Evolutionary conservation across 2,888 invertebrate species (phyloP), one percentile per base, ranked within the genome.

Genomic region (Caenorhabditis sp.): DNA sequence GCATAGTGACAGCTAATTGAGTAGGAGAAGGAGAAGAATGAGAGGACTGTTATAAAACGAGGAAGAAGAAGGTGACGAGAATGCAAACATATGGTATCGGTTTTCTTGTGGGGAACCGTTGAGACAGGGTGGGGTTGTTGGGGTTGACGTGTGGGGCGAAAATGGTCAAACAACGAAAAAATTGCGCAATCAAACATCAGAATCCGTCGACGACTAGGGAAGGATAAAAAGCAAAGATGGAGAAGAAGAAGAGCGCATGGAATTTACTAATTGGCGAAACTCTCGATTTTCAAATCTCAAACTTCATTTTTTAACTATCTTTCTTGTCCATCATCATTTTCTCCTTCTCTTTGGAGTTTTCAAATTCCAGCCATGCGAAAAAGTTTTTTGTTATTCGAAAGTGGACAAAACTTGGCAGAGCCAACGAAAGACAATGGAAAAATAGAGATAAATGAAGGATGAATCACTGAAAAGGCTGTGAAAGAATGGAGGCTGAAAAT

Each of bases 151-250:
- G n/a, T n/a, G 19, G 54, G 8, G 19, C 12, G 38, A 61, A 79
- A 64, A 70, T 64, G 70, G 70, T 70, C 79, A 79, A 79, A 79
- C 79, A 79, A 79, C 79, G 59, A 12, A 51, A 70, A 69, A 70
- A 56, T 31, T 35, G 54, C 64, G 64, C 64, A 79, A 79, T 79
- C 79, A 79, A 79, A 79, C 79, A 79, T 79, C 70, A 79, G 77
- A 79, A 70, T 79, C 79, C 79, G 69, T 35, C 41, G 54, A 54
- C 19, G 51, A 61, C 26, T 70, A 47, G 51, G 74, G 22, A 14
- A 10, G 22, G 22, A 19, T 38, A 6, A 61, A 22, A 63, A 63
- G 61, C 61, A 24, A 16, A 16, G 44, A 16, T 16, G 44, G 16
- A 5, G 31, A 19, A 24, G 58, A 44, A 24, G 63, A 26, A 28